Percentiles rank a stretch among this genome's conserved stretches.
Conservation (phyloP, 2,888 invertebrate species). For the Xiphydria camelus region DNA sequence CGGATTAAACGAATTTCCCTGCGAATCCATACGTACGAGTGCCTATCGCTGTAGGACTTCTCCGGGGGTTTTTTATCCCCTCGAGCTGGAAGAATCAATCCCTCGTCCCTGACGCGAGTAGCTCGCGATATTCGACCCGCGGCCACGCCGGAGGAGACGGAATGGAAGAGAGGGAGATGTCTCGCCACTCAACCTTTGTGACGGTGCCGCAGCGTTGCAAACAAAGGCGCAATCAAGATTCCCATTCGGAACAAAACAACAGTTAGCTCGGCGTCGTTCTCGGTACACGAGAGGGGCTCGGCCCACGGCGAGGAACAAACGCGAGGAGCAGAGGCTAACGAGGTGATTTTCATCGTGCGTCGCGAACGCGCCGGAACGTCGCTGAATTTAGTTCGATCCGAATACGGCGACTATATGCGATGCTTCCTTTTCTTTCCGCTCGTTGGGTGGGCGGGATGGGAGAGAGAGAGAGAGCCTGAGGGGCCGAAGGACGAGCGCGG, state of each 20-base stretch:
- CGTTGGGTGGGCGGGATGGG: no score
- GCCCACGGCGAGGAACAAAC: not conserved
- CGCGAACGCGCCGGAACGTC: not conserved
- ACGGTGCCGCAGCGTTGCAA: constrained; percentile 1
- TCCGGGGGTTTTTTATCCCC: no score
- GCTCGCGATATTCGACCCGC: constrained; percentile 23
- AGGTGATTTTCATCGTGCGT: not conserved
- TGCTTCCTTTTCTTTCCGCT: no score
- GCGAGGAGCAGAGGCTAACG: not conserved
- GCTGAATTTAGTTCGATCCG: not conserved
- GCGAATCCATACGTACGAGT: no score
- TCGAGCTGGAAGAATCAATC: no score
- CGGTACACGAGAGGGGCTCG: not conserved
- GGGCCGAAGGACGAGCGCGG: no score
- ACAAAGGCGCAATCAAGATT: constrained; percentile 37
- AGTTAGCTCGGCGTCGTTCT: constrained; percentile 24
- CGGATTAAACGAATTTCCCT: no score
- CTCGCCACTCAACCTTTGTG: constrained; percentile 15
- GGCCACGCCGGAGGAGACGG: constrained; percentile 4
- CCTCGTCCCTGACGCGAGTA: constrained; percentile 25
- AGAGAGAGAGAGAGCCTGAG: no score
- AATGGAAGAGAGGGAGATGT: constrained; percentile 15
- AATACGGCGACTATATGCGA: no score
- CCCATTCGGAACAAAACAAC: constrained; percentile 31
- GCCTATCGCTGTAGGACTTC: no score